phyloP scores from a whole-genome alignment of 2,888 invertebrate species.

The Catocala nupta region DNA sequence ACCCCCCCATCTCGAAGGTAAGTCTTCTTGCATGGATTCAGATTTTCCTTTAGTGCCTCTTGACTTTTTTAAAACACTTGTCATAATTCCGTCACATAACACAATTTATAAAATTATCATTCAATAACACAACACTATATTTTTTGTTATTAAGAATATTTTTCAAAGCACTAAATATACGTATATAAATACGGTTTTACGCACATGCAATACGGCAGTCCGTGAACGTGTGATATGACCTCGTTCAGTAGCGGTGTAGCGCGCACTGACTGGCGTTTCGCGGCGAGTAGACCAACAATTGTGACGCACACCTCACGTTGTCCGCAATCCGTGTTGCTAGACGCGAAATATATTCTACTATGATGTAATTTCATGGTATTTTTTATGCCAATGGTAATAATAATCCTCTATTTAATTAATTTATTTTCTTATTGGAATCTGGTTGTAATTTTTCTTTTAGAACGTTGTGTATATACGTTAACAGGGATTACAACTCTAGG shows the following conservation, averaged over 20 bases:
- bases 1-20: conserved; percentile 77
- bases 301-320: conserved; percentile 45
- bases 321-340: conserved; percentile 50
- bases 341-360: conserved; percentile 34
- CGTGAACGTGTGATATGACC: conserved; percentile 36
- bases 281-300: conserved; percentile 37
- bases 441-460: background rate
- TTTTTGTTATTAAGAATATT: conserved; percentile 32
- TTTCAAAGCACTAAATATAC: conserved; percentile 33
- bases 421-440: background rate
- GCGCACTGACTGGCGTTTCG: conserved; percentile 37
- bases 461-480: too few species aligned
- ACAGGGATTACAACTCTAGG: too few species aligned
- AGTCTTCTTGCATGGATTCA: conserved; percentile 85
- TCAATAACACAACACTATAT: conserved; percentile 44
- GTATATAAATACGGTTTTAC: conserved; percentile 38
- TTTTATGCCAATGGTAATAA: conserved; percentile 4
- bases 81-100: conserved; percentile 80
- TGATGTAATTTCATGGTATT: conserved; percentile 23
- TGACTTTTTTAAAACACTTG: conserved; percentile 85
- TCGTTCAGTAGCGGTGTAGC: conserved; percentile 24
- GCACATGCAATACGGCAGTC: conserved; percentile 44
- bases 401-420: background rate
- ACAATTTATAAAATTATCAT: conserved; percentile 53
- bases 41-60: conserved; percentile 84